Conservation (phyloP, 1,140 invertebrate species). For the Pissodes strobi region DNA sequence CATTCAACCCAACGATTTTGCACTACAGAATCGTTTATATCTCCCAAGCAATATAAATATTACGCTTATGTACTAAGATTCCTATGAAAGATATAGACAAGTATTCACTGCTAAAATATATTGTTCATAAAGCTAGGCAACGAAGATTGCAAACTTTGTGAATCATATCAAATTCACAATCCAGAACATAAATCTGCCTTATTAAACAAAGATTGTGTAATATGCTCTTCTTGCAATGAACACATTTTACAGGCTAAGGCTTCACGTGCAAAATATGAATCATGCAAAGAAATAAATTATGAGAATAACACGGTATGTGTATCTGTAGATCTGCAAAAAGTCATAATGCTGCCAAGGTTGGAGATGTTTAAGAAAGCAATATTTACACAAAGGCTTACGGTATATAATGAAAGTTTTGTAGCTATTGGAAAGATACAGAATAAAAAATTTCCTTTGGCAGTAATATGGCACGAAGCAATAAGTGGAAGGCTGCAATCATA, state of each 20-base stretch:
- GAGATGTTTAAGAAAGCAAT: slow-evolving; percentile 2
- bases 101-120: too few species aligned
- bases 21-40: slow-evolving; percentile 1
- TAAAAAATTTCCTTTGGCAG: background rate
- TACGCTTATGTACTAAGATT: slow-evolving; percentile 1
- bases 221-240: background rate
- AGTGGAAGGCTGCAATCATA: background rate
- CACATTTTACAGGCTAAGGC: slow-evolving; percentile 1
- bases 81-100: too few species aligned
- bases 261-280: background rate
- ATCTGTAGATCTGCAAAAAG: slow-evolving; percentile 1
- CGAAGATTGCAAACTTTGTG: slow-evolving; percentile 11
- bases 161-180: slow-evolving; percentile 5
- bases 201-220: slow-evolving; percentile 2
- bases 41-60: background rate
- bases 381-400: background rate
- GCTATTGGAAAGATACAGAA: background rate
- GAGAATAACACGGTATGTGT: background rate
- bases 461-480: slow-evolving; percentile 2
- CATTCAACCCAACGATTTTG: background rate
- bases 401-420: too few species aligned
- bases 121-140: slow-evolving; percentile 9
- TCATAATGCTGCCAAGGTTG: slow-evolving; percentile 5
- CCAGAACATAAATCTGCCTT: slow-evolving; percentile 1
- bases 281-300: background rate